phyloP scores from a whole-genome alignment of 2,888 invertebrate species.

The Tuberolachnus salignus region DNA sequence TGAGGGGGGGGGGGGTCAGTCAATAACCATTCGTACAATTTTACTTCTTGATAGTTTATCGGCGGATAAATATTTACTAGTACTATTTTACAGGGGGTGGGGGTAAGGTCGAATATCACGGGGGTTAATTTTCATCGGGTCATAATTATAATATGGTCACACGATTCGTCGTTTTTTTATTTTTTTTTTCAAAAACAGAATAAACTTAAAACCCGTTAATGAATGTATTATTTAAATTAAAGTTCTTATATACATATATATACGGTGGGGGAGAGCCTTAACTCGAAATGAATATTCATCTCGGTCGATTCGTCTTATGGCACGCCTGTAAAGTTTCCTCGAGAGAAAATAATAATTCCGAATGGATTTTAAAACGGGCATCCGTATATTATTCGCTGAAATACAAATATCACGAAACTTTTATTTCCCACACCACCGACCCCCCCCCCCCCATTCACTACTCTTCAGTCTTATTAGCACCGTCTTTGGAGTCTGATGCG shows the following conservation, averaged over 20 bases:
- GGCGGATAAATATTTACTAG: too few relatives aligned
- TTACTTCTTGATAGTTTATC: too few relatives aligned
- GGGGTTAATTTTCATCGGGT: too few relatives aligned
- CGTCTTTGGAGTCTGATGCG: conserved; percentile 50
- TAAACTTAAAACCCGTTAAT: conserved; percentile 53
- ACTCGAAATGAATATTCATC: conserved; percentile 56
- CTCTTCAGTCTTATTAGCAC: conserved; percentile 45
- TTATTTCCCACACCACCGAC: too few relatives aligned
- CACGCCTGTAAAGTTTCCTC: conserved; percentile 48
- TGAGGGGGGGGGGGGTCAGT: too few relatives aligned
- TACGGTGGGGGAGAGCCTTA: neutral
- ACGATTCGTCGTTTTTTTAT: conserved; percentile 22
- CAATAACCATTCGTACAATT: too few relatives aligned
- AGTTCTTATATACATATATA: conserved; percentile 13
- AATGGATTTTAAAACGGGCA: conserved; percentile 55
- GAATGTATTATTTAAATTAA: conserved; percentile 56
- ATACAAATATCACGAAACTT: conserved; percentile 52
- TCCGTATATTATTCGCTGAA: conserved; percentile 49
- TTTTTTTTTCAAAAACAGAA: conserved; percentile 37
- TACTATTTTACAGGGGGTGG: too few relatives aligned
- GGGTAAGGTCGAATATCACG: too few relatives aligned
- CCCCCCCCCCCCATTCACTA: too few relatives aligned
- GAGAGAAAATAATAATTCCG: conserved; percentile 55
- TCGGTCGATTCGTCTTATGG: conserved; percentile 52
- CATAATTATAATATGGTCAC: conserved; percentile 31